phyloP scores from a whole-genome alignment of 2,797 vertebrate genomes.

The Acipenser oxyrinchus region DNA sequence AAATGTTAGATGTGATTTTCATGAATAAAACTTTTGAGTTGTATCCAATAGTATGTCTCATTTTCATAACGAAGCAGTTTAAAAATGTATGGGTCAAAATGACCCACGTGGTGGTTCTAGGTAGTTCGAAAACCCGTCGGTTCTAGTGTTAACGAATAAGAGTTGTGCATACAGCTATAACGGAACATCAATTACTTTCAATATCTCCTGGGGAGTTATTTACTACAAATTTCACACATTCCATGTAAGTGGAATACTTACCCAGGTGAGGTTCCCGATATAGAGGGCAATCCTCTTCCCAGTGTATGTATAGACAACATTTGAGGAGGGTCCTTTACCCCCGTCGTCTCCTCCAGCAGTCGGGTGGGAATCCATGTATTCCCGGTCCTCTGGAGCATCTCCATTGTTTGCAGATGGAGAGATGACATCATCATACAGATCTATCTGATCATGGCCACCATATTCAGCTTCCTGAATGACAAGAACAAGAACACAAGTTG shows the following conservation, averaged over 20 bases:
- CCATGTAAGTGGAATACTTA: conserved; percentile 37
- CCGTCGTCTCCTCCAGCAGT: conserved; percentile 81
- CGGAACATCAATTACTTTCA: too few relatives aligned
- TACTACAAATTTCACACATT: too few relatives aligned
- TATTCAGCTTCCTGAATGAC: conserved; percentile 84
- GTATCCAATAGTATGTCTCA: too few relatives aligned
- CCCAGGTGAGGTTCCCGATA: conserved; percentile 98
- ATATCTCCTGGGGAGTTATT: too few relatives aligned
- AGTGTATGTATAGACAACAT: conserved; percentile 89
- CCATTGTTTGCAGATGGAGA: conserved; percentile 98
- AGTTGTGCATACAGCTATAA: too few relatives aligned
- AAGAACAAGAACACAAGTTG: conserved; percentile 21
- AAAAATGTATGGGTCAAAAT: too few relatives aligned
- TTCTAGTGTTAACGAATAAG: too few relatives aligned
- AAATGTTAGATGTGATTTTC: too few relatives aligned
- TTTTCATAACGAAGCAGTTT: too few relatives aligned
- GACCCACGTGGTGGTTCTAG: too few relatives aligned
- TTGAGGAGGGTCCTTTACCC: conserved; percentile 81
- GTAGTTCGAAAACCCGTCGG: too few relatives aligned
- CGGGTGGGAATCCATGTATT: conserved; percentile 89
- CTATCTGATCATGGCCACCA: conserved; percentile 91
- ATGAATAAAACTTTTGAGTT: too few relatives aligned
- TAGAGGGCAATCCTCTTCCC: conserved; percentile 95
- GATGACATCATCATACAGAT: conserved; percentile 95
- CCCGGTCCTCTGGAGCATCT: conserved; percentile 91